These are phyloP conservation scores for Epinephelus fuscoguttatus DNA, from an alignment of 2,113 vertebrate species.

Conservation along the genomic window DNA sequence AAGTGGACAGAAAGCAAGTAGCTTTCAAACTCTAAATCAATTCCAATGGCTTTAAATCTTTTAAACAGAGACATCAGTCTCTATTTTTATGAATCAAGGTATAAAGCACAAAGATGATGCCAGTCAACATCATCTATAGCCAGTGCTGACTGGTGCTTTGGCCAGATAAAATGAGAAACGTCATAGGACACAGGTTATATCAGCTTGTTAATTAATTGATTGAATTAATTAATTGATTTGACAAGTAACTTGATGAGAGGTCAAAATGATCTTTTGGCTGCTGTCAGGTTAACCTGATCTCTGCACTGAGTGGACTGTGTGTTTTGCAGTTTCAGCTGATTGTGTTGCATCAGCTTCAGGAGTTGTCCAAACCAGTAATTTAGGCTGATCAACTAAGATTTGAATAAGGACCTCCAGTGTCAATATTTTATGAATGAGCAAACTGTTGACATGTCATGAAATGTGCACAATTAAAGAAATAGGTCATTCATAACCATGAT, in stretches of 20 bases:
- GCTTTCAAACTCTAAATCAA: not conserved
- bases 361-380: no score
- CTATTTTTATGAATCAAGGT: not conserved
- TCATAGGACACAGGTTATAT: not conserved
- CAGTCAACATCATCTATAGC: not conserved
- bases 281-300: not conserved
- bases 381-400: not conserved
- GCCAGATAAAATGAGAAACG: not conserved
- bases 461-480: no score
- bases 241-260: not conserved
- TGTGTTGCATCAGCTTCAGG: no score
- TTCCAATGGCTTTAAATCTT: not conserved
- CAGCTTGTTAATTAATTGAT: not conserved
- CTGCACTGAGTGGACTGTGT: not conserved
- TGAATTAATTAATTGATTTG: not conserved
- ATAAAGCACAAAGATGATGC: not conserved
- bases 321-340: not conserved
- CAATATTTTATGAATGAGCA: no score
- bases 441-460: no score
- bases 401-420: not conserved
- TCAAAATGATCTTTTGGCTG: not conserved
- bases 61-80: not conserved
- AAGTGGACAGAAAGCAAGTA: not conserved
- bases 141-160: not conserved
- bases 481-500: no score